A percentile compares a stretch with the other conserved stretches of the same genome.
Conservation (phyloP, 2,888 invertebrate genomes). For the Cyaniris semiargus region DNA sequence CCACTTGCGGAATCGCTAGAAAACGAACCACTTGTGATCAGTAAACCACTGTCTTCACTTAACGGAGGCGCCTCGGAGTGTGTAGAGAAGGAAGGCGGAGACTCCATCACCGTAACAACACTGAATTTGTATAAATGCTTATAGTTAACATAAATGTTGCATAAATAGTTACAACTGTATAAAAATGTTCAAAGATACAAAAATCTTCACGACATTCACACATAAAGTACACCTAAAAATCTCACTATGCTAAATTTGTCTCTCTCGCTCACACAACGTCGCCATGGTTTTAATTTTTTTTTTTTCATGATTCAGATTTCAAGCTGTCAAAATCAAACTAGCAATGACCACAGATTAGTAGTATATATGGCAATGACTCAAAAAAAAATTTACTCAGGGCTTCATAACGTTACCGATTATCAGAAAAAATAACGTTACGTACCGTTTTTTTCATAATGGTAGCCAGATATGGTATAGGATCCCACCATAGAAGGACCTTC, state of each 20-base stretch:
- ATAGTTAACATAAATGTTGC: slow-evolving; percentile 53
- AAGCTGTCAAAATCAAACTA: neutral
- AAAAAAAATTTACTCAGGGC: neutral
- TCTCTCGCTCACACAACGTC: slow-evolving; percentile 37
- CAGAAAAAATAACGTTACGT: no score
- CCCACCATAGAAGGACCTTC: no score
- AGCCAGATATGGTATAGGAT: no score
- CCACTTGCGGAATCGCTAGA: slow-evolving; percentile 87
- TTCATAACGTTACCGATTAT: neutral
- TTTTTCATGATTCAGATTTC: slow-evolving; percentile 15
- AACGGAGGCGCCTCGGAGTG: slow-evolving; percentile 87
- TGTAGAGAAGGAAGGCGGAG: slow-evolving; percentile 87
- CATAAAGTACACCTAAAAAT: slow-evolving; percentile 39
- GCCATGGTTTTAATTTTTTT: slow-evolving; percentile 35
- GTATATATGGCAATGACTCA: no score
- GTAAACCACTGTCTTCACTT: slow-evolving; percentile 88
- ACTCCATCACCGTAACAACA: slow-evolving; percentile 83
- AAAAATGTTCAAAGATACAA: slow-evolving; percentile 49
- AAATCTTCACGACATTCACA: slow-evolving; percentile 47
- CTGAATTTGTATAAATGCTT: slow-evolving; percentile 47
- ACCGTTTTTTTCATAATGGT: no score
- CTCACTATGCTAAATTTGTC: slow-evolving; percentile 34
- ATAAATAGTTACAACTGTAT: slow-evolving; percentile 47
- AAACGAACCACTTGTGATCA: slow-evolving; percentile 86
- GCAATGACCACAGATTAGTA: no score